Conservation (phyloP, 2,888 invertebrate genomes). For the Quadroppia sp. region DNA sequence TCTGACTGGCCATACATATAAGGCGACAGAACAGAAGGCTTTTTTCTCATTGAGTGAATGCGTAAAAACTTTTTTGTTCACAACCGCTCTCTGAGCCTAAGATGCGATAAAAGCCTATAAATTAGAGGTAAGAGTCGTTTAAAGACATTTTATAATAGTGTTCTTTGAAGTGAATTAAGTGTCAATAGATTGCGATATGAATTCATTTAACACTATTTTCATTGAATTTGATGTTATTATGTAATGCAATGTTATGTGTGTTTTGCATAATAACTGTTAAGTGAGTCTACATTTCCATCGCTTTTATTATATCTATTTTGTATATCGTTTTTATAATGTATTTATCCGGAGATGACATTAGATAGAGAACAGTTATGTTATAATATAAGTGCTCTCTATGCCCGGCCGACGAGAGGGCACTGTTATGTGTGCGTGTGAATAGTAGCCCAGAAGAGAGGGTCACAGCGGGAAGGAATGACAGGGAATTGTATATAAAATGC, state of each 20-base stretch:
- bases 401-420: not conserved
- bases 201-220: not conserved
- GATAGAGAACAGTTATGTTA: not conserved
- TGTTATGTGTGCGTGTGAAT: not conserved
- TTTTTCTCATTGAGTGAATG: not conserved
- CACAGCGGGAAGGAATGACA: not conserved
- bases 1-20: not conserved
- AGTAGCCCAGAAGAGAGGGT: not conserved
- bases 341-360: not conserved
- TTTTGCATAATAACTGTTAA: slow-evolving; percentile 21
- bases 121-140: slow-evolving; percentile 5
- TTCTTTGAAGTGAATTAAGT: slow-evolving; percentile 22
- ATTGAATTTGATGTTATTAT: not conserved
- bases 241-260: not conserved
- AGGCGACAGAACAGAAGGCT: not conserved
- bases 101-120: not conserved
- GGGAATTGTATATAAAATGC: not conserved
- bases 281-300: not conserved
- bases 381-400: not conserved
- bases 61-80: not conserved
- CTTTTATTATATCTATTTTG: not conserved
- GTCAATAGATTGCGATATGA: slow-evolving; percentile 1
- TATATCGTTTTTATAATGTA: not conserved
- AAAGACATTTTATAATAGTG: not conserved
- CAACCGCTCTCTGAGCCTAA: not conserved